Evolutionary conservation across 2,113 vertebrate genomes (phyloP).

Genomic region (Psilopogon haemacephalus): DNA sequence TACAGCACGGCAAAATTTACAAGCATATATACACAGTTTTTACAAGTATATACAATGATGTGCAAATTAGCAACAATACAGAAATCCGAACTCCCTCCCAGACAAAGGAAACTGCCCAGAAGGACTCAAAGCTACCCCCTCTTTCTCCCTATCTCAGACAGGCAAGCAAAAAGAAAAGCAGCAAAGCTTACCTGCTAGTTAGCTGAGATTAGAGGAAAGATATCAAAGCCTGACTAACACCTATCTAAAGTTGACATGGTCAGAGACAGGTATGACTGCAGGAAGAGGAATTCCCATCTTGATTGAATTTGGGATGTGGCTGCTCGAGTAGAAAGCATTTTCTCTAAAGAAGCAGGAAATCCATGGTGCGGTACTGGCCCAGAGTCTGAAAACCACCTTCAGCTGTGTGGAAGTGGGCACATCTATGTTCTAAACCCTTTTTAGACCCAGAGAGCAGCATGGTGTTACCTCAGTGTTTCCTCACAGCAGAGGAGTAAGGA

Average conservation of each 20-base stretch:
- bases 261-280: background rate
- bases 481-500: background rate
- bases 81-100: too few relatives aligned
- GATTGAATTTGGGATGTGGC: background rate
- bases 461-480: background rate
- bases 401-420: background rate
- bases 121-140: too few relatives aligned
- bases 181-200: too few relatives aligned
- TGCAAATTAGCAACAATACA: too few relatives aligned
- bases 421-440: background rate
- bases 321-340: background rate
- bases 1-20: too few relatives aligned
- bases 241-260: background rate
- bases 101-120: too few relatives aligned
- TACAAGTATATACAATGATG: too few relatives aligned
- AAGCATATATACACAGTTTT: too few relatives aligned
- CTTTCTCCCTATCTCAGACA: too few relatives aligned
- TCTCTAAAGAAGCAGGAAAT: background rate
- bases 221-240: background rate
- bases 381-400: background rate
- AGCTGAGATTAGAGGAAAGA: too few relatives aligned
- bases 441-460: background rate
- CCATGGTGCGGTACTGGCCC: background rate
- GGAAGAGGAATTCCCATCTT: background rate
- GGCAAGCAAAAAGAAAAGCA: too few relatives aligned